These are phyloP conservation scores for Psephotus haematonotus DNA, from an alignment of 2,113 vertebrate species.

Conservation along the genomic window DNA sequence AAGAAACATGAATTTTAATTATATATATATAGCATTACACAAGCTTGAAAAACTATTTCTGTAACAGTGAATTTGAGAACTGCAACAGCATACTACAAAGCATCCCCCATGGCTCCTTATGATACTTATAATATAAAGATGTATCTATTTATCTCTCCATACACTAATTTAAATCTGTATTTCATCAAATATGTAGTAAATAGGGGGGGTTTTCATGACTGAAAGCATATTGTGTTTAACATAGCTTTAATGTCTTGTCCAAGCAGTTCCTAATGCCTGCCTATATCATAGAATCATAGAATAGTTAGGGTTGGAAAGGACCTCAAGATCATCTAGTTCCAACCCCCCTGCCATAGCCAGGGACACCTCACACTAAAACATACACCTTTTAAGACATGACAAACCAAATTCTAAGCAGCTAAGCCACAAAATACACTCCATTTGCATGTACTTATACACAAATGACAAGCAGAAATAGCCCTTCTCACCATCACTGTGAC, in stretches of 20 bases:
- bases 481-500: neutral
- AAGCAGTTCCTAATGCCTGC: neutral
- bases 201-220: neutral
- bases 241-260: neutral
- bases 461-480: neutral
- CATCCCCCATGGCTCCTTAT: fast-evolving
- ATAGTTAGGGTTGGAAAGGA: no score
- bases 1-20: fast-evolving
- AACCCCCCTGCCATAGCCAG: no score
- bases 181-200: neutral
- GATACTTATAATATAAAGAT: neutral
- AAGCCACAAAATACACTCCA: fast-evolving
- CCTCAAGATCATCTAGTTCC: no score
- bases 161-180: neutral
- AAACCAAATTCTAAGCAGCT: neutral
- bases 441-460: neutral
- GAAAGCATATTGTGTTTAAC: neutral
- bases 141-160: neutral
- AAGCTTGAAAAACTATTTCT: neutral
- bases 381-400: neutral
- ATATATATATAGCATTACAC: neutral
- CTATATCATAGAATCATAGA: neutral
- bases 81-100: neutral
- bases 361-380: neutral
- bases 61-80: neutral